phyloP scores from a whole-genome alignment of 2,113 vertebrate species.

The Grus americana region DNA sequence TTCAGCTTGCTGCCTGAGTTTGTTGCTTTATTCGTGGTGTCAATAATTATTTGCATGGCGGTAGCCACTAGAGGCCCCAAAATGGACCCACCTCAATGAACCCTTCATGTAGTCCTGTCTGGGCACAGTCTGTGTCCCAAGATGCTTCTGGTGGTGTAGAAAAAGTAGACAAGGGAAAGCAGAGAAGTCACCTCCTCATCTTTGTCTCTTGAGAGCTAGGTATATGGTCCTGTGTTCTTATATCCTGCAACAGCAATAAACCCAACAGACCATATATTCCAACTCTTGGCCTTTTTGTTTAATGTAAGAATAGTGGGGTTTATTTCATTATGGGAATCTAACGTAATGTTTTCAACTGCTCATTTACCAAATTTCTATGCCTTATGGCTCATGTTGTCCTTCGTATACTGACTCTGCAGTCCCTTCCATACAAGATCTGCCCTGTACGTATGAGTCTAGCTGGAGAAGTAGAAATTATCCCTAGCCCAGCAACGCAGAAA shows the following conservation, averaged over 20 bases:
- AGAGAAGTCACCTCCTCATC: background rate
- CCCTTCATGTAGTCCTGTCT: background rate
- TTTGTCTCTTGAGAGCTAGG: background rate
- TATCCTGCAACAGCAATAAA: background rate
- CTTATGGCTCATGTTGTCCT: background rate
- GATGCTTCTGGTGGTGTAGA: background rate
- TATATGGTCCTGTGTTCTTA: accelerated
- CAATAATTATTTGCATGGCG: background rate
- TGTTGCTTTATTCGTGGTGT: background rate
- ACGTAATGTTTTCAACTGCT: background rate
- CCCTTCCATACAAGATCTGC: background rate
- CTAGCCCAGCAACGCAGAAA: background rate
- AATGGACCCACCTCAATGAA: accelerated
- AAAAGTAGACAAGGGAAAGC: background rate
- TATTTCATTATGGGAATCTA: background rate
- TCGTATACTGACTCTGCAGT: background rate
- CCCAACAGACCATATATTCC: background rate
- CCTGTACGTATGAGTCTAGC: background rate
- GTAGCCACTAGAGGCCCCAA: background rate
- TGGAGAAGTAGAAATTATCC: background rate
- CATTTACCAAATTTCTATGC: background rate
- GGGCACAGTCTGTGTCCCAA: background rate
- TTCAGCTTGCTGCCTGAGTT: background rate
- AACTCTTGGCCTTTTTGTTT: background rate
- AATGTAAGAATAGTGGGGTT: background rate